Evolutionary conservation across 2,888 invertebrate genomes (phyloP).

Genomic region (Megamerina dolium): DNA sequence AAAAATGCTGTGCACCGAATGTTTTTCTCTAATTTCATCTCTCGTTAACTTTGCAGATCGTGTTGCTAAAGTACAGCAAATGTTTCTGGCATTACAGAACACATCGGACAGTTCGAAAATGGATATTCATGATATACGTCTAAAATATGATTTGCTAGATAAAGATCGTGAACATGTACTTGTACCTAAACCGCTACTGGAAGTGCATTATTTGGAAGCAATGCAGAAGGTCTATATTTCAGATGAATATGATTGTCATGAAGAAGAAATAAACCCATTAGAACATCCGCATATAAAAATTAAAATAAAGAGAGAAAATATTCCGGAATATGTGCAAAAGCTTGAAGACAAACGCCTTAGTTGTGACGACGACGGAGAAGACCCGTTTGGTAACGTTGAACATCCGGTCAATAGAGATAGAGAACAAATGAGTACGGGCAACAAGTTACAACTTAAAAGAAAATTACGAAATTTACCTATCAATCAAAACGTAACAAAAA

Average conservation of each 20-base stretch:
- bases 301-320: slow-evolving; percentile 21
- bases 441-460: background rate
- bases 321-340: slow-evolving; percentile 5
- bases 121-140: slow-evolving; percentile 18
- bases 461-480: no score
- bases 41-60: slow-evolving; percentile 38
- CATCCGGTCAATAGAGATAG: background rate
- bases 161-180: slow-evolving; percentile 17
- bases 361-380: slow-evolving; percentile 14
- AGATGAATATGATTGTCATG: no score
- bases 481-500: background rate
- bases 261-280: slow-evolving; percentile 2
- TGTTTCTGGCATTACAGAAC: slow-evolving; percentile 33
- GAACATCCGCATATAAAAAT: slow-evolving; percentile 7
- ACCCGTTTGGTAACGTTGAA: slow-evolving; percentile 13
- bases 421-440: no score
- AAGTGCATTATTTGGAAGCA: slow-evolving; percentile 28
- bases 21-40: slow-evolving; percentile 33
- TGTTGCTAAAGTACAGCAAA: slow-evolving; percentile 37
- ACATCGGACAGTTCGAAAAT: background rate
- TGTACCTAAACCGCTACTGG: slow-evolving; percentile 19
- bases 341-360: slow-evolving; percentile 14
- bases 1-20: slow-evolving; percentile 35
- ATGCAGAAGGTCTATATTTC: slow-evolving; percentile 24
- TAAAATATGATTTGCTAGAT: slow-evolving; percentile 29